Evolutionary conservation across 1,140 invertebrate species (phyloP), one percentile per base, ranked within the genome.

Genomic region (Parasteatoda tepidariorum): DNA sequence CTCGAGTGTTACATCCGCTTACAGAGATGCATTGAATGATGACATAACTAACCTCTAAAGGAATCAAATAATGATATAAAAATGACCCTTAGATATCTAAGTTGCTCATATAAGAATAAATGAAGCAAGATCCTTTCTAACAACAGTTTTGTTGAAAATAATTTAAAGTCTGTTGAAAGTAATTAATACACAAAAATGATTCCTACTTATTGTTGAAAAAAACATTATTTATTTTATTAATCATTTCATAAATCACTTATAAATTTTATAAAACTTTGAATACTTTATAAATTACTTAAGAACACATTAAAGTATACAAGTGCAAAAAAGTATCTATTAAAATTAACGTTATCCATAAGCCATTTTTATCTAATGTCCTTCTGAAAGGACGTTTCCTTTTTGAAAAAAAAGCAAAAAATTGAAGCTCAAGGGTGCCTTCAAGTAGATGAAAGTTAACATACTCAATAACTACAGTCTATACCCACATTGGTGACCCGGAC

Each of bases 1-100:
- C 64, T 79, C 76, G 76, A 79, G 76, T 79, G 76, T 79, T 61
- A 79, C 76, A 68, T 79, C 76, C 76, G 74, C 74, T 78, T 78
- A 78, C 74, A 26, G 76, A 57, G 41, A 67, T 59, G 76, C 74
- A 41, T 78, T 79, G 76, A 79, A 79, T 79, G 76, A 79, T 79
- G 76, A 79, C 76, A 79, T 79, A 79, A 79, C 76, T 79, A 79
- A 79, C 76, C 64, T 48, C 59, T 64, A 33, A 68, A 66, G 62
- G 74, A 79, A 54, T 38, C 64, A 24, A 57, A 79, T 79, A 79
- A 79, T 79, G 76, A 79, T 64, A 68, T 64, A 67, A 68, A 79
- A 79, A 79, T 68, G 62, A 79, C 48, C 67, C 48, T 26, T 31
- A 79, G 76, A 79, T 79, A 68, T 79, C 67, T 79, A 79, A 54